These are phyloP conservation scores for Macaca nemestrina DNA, from an alignment of 2,113 vertebrate species.

Conservation along the genomic window DNA sequence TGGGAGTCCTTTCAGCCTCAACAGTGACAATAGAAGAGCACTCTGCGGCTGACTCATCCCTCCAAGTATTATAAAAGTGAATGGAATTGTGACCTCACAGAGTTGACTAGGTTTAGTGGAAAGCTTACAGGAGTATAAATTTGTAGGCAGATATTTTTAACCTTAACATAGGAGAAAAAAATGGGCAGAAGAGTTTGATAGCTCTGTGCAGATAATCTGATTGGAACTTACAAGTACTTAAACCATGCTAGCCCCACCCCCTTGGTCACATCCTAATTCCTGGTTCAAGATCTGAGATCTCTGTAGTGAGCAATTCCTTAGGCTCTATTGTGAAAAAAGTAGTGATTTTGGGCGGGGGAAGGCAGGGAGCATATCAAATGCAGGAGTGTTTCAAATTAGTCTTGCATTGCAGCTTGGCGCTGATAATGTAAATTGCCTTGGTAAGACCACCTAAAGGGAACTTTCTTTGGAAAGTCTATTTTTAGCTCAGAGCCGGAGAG, in stretches of 20 bases:
- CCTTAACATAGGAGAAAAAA: neutral
- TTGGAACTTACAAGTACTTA: neutral
- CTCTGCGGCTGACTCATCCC: neutral
- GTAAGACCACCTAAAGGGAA: slow-evolving; percentile 74
- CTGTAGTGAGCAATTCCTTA: neutral
- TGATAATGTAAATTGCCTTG: slow-evolving; percentile 70
- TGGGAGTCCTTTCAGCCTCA: neutral
- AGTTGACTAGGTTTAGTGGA: neutral
- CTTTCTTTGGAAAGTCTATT: slow-evolving; percentile 75
- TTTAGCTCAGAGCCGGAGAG: slow-evolving; percentile 59
- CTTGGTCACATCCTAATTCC: slow-evolving; percentile 1
- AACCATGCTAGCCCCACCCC: neutral
- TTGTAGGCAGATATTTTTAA: slow-evolving; percentile 12
- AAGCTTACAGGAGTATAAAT: neutral
- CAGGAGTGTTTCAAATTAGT: slow-evolving; percentile 52
- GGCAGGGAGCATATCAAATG: slow-evolving; percentile 20
- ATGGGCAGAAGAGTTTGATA: neutral
- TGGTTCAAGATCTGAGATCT: neutral
- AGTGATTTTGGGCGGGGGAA: neutral
- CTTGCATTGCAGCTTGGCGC: slow-evolving; percentile 33
- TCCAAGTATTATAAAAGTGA: neutral
- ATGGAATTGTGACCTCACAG: neutral
- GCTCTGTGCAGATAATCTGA: neutral
- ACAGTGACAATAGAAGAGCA: neutral
- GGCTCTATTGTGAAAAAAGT: neutral